Evolutionary conservation across 2,797 vertebrate species (phyloP).

Genomic region (Chloroceryle amazona): DNA sequence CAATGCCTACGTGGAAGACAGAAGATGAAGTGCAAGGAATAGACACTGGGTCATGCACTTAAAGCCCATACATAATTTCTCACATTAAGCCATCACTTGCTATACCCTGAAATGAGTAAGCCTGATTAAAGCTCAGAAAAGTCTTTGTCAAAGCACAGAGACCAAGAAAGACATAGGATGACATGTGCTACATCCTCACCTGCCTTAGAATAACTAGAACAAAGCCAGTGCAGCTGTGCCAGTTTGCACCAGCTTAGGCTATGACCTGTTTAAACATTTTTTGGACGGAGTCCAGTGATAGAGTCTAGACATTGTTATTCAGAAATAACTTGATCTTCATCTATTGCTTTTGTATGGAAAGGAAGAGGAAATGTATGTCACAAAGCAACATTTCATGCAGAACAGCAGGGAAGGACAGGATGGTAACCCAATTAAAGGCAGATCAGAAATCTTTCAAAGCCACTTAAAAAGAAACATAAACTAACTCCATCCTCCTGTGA

Average conservation of each 20-base stretch:
- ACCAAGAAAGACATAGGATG: neutral
- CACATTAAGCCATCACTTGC: neutral
- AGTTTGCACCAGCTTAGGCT: conserved; percentile 12
- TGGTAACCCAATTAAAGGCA: conserved; percentile 59
- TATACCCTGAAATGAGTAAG: conserved; percentile 3
- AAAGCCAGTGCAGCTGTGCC: conserved; percentile 29
- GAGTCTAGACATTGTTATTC: conserved; percentile 61
- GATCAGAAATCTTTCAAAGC: conserved; percentile 49
- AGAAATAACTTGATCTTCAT: conserved; percentile 61
- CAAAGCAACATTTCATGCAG: conserved; percentile 38
- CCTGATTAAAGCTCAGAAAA: neutral
- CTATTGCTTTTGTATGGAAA: conserved; percentile 41
- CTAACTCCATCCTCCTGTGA: conserved; percentile 8
- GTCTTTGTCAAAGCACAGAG: neutral
- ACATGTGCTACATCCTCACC: conserved; percentile 1
- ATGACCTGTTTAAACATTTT: conserved; percentile 44
- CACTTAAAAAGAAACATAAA: conserved; percentile 42
- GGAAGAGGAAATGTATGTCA: conserved; percentile 64
- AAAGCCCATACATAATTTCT: conserved; percentile 37
- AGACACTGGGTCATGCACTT: conserved; percentile 23
- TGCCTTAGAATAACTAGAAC: conserved; percentile 18
- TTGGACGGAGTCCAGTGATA: conserved; percentile 4
- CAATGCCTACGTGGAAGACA: neutral
- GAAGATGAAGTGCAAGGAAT: neutral
- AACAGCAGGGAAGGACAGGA: conserved; percentile 52